These are phyloP conservation scores for Galeopterus variegatus DNA, from an alignment of 2,113 vertebrate species.

Conservation along the genomic window DNA sequence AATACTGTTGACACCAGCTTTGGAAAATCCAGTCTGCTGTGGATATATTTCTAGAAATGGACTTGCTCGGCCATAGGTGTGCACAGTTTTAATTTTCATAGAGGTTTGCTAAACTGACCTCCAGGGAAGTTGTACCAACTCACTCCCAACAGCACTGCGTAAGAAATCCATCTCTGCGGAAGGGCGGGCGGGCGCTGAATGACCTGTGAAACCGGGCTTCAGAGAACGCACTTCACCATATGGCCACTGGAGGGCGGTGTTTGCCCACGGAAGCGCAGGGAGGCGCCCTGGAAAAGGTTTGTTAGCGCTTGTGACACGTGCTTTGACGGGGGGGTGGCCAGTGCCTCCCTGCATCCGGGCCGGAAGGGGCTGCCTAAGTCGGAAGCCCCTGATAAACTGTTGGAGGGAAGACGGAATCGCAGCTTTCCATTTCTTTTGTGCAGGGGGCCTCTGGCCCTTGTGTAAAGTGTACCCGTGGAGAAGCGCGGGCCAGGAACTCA, in stretches of 20 bases:
- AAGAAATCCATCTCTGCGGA: neutral
- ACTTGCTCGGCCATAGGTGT: neutral
- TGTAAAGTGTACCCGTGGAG: neutral
- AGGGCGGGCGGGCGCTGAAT: too few relatives aligned
- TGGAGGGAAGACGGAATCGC: neutral
- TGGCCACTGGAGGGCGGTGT: constrained; percentile 84
- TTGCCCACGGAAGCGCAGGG: constrained; percentile 36
- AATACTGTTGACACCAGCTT: neutral
- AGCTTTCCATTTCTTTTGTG: too few relatives aligned
- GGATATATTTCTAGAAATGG: neutral
- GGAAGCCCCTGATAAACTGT: neutral
- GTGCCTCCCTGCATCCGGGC: neutral
- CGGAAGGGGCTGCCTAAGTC: too few relatives aligned
- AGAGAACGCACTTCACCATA: neutral
- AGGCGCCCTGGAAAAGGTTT: accelerated
- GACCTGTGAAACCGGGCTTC: neutral
- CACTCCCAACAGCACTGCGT: accelerated
- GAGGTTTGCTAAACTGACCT: neutral
- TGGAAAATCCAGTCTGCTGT: neutral
- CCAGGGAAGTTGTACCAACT: neutral
- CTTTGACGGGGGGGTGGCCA: accelerated
- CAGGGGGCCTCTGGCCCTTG: neutral
- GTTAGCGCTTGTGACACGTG: too few relatives aligned
- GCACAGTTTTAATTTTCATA: neutral
- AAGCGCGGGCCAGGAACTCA: neutral